Percentiles rank a stretch among this genome's conserved stretches.
phyloP scores from a whole-genome alignment of 2,797 vertebrate genomes.

The Lycodopsis pacificus region DNA sequence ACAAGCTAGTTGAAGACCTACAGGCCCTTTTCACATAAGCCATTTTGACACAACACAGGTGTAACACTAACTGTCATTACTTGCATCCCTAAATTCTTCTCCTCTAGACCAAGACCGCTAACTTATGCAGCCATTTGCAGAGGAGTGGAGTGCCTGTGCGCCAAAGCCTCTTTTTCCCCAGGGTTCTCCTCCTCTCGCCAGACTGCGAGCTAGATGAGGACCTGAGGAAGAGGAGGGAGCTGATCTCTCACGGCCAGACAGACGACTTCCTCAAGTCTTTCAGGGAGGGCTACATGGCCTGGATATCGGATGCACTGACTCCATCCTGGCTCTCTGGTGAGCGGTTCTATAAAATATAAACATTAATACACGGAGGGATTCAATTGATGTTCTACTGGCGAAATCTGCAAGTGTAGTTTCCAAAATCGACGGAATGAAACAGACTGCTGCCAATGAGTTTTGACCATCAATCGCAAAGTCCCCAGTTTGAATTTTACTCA shows the following conservation, averaged over 20 bases:
- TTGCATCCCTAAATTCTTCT: background rate
- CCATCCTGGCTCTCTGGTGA: slow-evolving; percentile 86
- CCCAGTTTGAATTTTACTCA: background rate
- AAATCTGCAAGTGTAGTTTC: background rate
- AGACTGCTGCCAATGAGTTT: background rate
- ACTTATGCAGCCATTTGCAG: slow-evolving; percentile 79
- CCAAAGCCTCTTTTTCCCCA: slow-evolving; percentile 76
- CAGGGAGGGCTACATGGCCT: slow-evolving; percentile 77
- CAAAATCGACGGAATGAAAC: background rate
- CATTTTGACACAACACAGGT: too few relatives aligned
- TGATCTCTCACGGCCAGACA: slow-evolving; percentile 74
- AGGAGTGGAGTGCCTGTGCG: slow-evolving; percentile 75
- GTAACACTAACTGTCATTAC: background rate
- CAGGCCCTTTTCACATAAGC: background rate
- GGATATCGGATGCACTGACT: slow-evolving; percentile 81
- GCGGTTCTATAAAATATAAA: slow-evolving; percentile 2
- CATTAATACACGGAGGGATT: background rate
- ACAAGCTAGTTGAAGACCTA: background rate
- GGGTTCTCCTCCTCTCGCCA: slow-evolving; percentile 82
- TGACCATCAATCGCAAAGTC: background rate
- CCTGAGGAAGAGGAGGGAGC: slow-evolving; percentile 79
- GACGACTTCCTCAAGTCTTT: slow-evolving; percentile 81
- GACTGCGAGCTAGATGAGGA: slow-evolving; percentile 78
- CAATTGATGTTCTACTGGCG: background rate
- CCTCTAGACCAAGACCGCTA: slow-evolving; percentile 76